Evolutionary conservation across 2,888 invertebrate species (phyloP), one percentile per base, ranked within the genome.

Genomic region (Cacoxenus indagator): DNA sequence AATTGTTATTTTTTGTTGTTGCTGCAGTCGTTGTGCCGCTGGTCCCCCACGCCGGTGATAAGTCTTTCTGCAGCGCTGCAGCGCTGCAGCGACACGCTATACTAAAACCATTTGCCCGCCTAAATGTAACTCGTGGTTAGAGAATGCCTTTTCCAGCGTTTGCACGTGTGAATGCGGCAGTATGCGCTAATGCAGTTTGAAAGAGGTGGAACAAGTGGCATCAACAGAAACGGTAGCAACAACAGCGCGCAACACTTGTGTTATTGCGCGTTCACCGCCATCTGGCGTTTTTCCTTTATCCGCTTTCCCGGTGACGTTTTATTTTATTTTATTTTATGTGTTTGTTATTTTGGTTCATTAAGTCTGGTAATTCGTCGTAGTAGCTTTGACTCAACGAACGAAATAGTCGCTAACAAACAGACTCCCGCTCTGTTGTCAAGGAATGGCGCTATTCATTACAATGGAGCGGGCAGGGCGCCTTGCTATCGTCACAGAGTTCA

Each of bases 1-100:
- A 82, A 83, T 82, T 83, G 78, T 78, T 78, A 54, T 45, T 26
- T 62, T 17, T 27, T 61, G 61, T 61, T 8, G 43, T 26, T 14
- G 43, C 22, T 11, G 59, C 19, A 22, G 27, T 9, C 57, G 5
- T 24, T 57, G 29, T n/a, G 2, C n/a, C n/a, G n/a, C n/a, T n/a
- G n/a, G n/a, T n/a, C n/a, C n/a, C n/a, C n/a, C n/a, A n/a, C n/a
- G n/a, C n/a, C n/a, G n/a, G n/a, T n/a, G n/a, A n/a, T n/a, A n/a
- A n/a, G n/a, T n/a, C n/a, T n/a, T n/a, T n/a, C n/a, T n/a, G n/a
- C n/a, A n/a, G n/a, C n/a, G n/a, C n/a, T n/a, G n/a, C n/a, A n/a
- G n/a, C 22, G 22, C 17, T 8, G 48, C 17, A 22, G 1, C 6
- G 17, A 4, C 19, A 48, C 48, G 48, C 48, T 48, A 14, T n/a